Conservation (phyloP, 2,888 invertebrate genomes). For the Stenchaetothrips biformis region DNA sequence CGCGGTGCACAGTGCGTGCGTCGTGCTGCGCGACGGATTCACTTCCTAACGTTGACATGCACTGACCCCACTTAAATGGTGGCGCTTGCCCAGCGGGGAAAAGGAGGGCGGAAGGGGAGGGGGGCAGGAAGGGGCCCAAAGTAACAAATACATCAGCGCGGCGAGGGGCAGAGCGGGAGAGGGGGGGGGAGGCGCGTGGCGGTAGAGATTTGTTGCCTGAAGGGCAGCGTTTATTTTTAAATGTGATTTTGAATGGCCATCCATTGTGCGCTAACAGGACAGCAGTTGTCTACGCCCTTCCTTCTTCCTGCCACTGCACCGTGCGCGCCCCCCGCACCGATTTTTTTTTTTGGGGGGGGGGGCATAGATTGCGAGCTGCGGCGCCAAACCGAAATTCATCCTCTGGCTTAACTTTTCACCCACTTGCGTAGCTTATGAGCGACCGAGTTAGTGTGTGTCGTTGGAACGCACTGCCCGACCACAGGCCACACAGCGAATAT, state of each 20-base stretch:
- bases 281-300: background rate
- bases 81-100: no score
- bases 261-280: slow-evolving; percentile 22
- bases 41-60: no score
- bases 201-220: slow-evolving; percentile 15
- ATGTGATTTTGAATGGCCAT: slow-evolving; percentile 23
- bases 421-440: no score
- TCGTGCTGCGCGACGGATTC: no score
- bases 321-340: background rate
- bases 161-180: background rate
- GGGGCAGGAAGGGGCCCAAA: background rate
- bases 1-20: no score
- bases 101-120: background rate
- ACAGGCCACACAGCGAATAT: no score
- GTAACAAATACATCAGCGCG: slow-evolving; percentile 13
- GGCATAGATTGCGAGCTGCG: background rate
- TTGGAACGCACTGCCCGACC: no score
- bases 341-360: background rate
- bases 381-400: background rate
- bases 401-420: background rate
- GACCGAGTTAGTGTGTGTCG: no score
- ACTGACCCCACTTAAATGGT: no score
- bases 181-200: background rate
- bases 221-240: slow-evolving; percentile 23
- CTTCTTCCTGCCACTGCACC: background rate